Evolutionary conservation across 2,888 invertebrate genomes (phyloP), one percentile per base, ranked within the genome.

Genomic region (Metallyticus violacea): DNA sequence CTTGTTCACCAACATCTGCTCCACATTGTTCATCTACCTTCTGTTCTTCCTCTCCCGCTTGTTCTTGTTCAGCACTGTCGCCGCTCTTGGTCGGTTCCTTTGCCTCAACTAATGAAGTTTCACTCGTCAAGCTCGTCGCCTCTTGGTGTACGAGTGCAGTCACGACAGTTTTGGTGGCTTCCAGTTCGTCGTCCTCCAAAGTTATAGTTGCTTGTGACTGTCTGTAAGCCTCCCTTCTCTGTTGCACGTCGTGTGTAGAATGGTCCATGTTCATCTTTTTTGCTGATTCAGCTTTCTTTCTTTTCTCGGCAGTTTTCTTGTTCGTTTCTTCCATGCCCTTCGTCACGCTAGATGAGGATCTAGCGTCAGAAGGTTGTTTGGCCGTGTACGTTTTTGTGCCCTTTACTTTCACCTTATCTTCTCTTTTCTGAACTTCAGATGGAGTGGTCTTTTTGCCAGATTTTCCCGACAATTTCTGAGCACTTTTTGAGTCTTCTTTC

Each of bases 31-130:
- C 22, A 25, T 86, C 83, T 80, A 28, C 81, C 22, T 40, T 85
- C 25, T 85, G 87, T 62, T 28, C 76, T 26, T 7, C 30, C 25
- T 85, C 83, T 26, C 26, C 62, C n/a, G 40, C 40, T n/a, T 6
- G 84, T 77, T 87, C 87, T 22, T 27, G 6, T 9, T 78, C 85
- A 91, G 91, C 88, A 90, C 91, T 88, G 91, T 90, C 89, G 91
- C 91, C 62, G 91, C 91, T 77, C 6, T 83, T 76, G 85, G 91
- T 91, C 87, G 90, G 91, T 88, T 91, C 90, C 89, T 91, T 92
- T 62, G 91, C 91, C 88, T 91, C 91, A 30, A 90, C 87, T 22
- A 86, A 86, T 86, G 89, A 91, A 87, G 90, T 90, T 88, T 90
- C 91, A 88, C 89, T 90, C 77, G 90, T 91, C 86, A 90, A 90